Evolutionary conservation across 64 coral and sea anemone species (phyloP), one percentile per base, ranked within the genome.

Genomic region (Pocillopora damicornis): DNA sequence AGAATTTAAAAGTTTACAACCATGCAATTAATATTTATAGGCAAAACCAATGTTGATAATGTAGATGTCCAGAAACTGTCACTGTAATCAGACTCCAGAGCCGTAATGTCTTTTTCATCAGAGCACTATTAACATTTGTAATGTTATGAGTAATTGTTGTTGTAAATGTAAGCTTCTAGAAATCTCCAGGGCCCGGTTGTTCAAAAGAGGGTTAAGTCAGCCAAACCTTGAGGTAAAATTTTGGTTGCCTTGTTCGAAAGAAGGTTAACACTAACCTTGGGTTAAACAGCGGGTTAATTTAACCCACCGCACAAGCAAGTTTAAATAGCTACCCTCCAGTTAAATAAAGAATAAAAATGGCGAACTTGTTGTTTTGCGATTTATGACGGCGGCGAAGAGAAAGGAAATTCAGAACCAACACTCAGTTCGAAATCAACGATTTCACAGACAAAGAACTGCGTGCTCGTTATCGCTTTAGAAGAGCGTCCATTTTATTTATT

Each of bases 401-500:
- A 75, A 75, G 26, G 26, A 75, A 36, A 36, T 75, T 35, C 37
- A 75, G 73, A 75, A 25, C 34, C 15, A 35, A 25, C 34, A 36
- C 18, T 75, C 73, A 35, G 73, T 75, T 35, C 2, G 34, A 75
- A 75, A 86, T 86, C 11, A 63, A 86, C 18, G n/a, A 64, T 35
- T 71, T 67, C 63, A 86, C 60, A 16, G 82, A 86, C 68, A 20
- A 51, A 8, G 62, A 69, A 61, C 82, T 86, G 15, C 35, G 62
- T 86, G 63, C 63, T n/a, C 23, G 62, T 9, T 86, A 69, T 38
- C 61, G 63, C 25, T 86, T 86, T 69, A 13, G 60, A 63, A 26
- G 63, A 86, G 60, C 69, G 62, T 71, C 63, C 68, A 86, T 86
- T 67, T 36, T 86, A 18, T 86, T 86, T 38, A 86, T 86, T 71